Conservation (phyloP, 2,113 vertebrate genomes). For the Cricetomys ansorgei region DNA sequence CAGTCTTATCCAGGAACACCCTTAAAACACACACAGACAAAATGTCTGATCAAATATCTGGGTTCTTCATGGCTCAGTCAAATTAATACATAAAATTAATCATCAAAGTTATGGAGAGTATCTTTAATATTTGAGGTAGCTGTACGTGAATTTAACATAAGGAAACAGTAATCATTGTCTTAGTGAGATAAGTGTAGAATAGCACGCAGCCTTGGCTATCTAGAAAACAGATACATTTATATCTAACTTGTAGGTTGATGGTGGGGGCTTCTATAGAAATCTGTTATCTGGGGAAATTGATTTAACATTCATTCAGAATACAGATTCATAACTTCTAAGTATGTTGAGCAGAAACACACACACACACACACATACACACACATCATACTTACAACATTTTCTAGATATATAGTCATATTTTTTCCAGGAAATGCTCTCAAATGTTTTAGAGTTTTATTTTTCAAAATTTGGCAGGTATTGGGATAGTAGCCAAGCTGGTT, state of each 20-base stretch:
- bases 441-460: not conserved
- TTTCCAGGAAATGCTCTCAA: not conserved
- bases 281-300: not conserved
- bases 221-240: not conserved
- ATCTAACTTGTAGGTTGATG: not conserved
- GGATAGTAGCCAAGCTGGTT: not conserved
- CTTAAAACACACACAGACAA: not conserved
- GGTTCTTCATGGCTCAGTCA: not conserved
- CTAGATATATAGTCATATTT: not conserved
- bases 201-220: not conserved
- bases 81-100: not conserved
- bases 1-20: not conserved
- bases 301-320: too few relatives aligned
- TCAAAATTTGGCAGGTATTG: not conserved
- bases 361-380: not conserved
- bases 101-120: not conserved
- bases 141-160: not conserved
- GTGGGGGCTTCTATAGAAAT: not conserved
- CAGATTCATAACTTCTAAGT: not conserved
- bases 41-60: not conserved
- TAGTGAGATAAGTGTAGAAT: not conserved
- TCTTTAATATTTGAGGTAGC: conserved; percentile 37
- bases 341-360: not conserved
- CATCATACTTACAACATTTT: not conserved
- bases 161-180: not conserved